Evolutionary conservation across 64 coral and sea anemone genomes (phyloP).

Genomic region (Cladopsammia gracilis): DNA sequence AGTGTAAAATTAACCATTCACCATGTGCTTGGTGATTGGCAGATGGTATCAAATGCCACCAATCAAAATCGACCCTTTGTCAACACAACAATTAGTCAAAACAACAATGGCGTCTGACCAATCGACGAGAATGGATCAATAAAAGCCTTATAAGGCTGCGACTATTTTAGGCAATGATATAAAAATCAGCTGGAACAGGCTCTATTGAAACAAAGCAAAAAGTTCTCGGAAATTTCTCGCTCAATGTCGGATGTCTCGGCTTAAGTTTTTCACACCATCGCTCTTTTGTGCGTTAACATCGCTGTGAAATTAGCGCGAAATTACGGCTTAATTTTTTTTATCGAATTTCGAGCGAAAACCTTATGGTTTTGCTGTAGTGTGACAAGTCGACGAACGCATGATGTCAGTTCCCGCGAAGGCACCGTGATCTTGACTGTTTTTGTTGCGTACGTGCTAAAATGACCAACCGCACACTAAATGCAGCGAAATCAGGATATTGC

Average conservation of each 20-base stretch:
- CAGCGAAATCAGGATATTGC: slow-evolving; percentile 17
- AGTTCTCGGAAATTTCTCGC: slow-evolving; percentile 6
- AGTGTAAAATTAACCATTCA: slow-evolving; percentile 63
- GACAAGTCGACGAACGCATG: slow-evolving; percentile 18
- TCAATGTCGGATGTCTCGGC: background rate
- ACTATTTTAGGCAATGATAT: slow-evolving; percentile 97
- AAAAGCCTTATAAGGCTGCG: slow-evolving; percentile 87
- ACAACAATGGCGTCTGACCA: slow-evolving; percentile 86
- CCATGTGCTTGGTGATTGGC: slow-evolving; percentile 45
- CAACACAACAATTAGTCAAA: slow-evolving; percentile 90
- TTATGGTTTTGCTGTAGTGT: slow-evolving; percentile 5
- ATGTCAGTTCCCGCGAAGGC: slow-evolving; percentile 34
- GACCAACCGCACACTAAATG: background rate
- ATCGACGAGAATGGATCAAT: slow-evolving; percentile 68
- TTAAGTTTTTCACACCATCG: background rate
- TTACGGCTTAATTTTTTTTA: slow-evolving; percentile 3
- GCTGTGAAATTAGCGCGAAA: background rate
- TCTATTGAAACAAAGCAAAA: background rate
- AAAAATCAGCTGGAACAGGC: slow-evolving; percentile 86
- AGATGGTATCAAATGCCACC: slow-evolving; percentile 55
- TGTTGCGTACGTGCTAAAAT: slow-evolving; percentile 48
- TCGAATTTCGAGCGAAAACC: background rate
- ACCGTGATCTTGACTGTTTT: slow-evolving; percentile 31
- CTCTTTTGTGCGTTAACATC: background rate
- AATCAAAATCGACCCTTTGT: slow-evolving; percentile 70